Conservation (phyloP, 2,113 vertebrate species). For the Tupaia chinensis region DNA sequence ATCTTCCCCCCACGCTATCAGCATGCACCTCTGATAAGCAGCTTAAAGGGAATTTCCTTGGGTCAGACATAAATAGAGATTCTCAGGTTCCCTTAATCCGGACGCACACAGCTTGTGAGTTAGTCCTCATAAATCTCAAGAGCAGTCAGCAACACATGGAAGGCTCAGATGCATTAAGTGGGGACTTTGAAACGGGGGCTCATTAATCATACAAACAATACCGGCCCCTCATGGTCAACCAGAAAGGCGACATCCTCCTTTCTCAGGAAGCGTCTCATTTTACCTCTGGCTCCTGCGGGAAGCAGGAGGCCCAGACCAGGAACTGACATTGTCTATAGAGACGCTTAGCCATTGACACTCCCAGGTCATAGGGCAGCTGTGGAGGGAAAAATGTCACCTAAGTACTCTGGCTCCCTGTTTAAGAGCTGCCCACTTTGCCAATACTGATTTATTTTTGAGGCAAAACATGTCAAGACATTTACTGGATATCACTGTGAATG, state of each 20-base stretch:
- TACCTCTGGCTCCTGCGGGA: background rate
- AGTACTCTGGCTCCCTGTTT: background rate
- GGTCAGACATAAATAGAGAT: slow-evolving; percentile 74
- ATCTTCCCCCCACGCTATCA: slow-evolving; percentile 40
- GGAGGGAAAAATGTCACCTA: background rate
- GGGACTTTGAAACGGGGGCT: slow-evolving; percentile 20
- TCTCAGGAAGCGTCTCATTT: background rate
- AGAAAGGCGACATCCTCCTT: background rate
- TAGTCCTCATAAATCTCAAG: slow-evolving; percentile 76
- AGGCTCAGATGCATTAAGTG: slow-evolving; percentile 3
- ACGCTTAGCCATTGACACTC: background rate
- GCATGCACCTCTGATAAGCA: slow-evolving; percentile 62
- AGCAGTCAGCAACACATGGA: slow-evolving; percentile 52
- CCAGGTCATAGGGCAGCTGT: background rate
- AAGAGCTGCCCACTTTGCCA: background rate
- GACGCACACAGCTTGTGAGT: slow-evolving; percentile 54
- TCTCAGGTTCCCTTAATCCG: slow-evolving; percentile 71
- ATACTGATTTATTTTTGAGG: background rate
- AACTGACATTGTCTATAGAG: rapidly evolving
- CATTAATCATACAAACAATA: slow-evolving; percentile 70
- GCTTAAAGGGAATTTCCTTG: slow-evolving; percentile 76
- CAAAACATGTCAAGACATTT: background rate
- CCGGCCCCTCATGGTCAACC: background rate
- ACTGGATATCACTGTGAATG: background rate
- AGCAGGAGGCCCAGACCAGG: background rate